These are phyloP conservation scores for Spodoptera picta DNA, from an alignment of 2,888 invertebrate species.

Conservation along the genomic window DNA sequence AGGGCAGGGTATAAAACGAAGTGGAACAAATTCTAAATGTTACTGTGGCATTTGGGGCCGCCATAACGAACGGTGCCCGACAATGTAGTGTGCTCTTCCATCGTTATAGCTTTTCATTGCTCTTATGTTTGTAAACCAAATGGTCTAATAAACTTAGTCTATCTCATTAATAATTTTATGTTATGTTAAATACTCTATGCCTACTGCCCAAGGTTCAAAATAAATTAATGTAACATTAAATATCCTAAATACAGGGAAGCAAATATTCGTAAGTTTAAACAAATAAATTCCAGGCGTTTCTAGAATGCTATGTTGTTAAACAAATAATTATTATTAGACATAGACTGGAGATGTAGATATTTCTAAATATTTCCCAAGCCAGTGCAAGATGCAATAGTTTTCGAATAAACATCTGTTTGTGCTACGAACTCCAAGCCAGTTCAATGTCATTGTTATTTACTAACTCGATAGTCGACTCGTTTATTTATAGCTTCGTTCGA, in stretches of 20 bases:
- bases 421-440: constrained; percentile 23
- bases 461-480: neutral
- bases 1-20: constrained; percentile 76
- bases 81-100: constrained; percentile 48
- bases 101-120: constrained; percentile 23
- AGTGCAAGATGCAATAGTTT: constrained; percentile 33
- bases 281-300: too few species aligned
- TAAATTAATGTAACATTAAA: too few species aligned
- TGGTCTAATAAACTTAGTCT: neutral
- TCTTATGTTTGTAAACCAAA: constrained; percentile 10
- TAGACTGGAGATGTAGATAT: constrained; percentile 13
- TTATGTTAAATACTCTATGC: too few species aligned
- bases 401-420: constrained; percentile 44
- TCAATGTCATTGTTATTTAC: constrained; percentile 22
- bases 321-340: neutral
- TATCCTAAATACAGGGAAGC: too few species aligned
- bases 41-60: constrained; percentile 79
- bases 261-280: too few species aligned
- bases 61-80: constrained; percentile 61
- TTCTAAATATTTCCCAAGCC: constrained; percentile 33
- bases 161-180: too few species aligned
- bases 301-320: too few species aligned
- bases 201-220: too few species aligned
- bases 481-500: neutral
- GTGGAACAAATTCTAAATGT: constrained; percentile 80